A percentile compares a stretch with the other conserved stretches of the same genome.
phyloP scores from a whole-genome alignment of 2,888 invertebrate genomes.

The Eupsilia transversa region DNA sequence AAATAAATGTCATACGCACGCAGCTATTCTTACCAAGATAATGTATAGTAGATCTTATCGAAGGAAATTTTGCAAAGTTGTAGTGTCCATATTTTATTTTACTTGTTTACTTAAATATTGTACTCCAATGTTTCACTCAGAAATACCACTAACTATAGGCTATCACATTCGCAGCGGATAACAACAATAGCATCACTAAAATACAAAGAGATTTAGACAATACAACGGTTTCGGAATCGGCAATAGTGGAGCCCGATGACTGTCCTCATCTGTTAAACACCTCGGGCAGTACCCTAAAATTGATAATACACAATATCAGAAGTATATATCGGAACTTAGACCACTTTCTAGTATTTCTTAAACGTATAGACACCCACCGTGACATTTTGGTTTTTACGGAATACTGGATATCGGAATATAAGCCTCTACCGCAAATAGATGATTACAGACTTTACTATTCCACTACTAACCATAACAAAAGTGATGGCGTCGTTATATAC shows the following conservation, averaged over 20 bases:
- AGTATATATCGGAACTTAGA: neutral
- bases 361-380: conserved; percentile 4
- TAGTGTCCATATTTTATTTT: neutral
- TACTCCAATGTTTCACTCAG: too few relatives aligned
- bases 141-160: too few relatives aligned
- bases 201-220: too few relatives aligned
- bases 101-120: too few relatives aligned
- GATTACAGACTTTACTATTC: neutral
- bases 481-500: neutral
- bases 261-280: too few relatives aligned
- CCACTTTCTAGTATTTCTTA: neutral
- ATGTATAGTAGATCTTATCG: neutral
- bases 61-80: neutral
- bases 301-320: neutral
- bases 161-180: too few relatives aligned
- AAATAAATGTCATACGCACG: neutral
- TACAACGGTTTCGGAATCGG: too few relatives aligned
- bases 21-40: neutral
- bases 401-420: neutral
- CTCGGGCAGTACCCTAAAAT: neutral
- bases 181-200: too few relatives aligned
- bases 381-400: too few relatives aligned
- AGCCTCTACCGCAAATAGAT: neutral
- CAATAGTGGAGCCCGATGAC: too few relatives aligned
- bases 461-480: neutral